Conservation (phyloP, 35 echinoderm and acorn worm species). For the Patiria miniata region DNA sequence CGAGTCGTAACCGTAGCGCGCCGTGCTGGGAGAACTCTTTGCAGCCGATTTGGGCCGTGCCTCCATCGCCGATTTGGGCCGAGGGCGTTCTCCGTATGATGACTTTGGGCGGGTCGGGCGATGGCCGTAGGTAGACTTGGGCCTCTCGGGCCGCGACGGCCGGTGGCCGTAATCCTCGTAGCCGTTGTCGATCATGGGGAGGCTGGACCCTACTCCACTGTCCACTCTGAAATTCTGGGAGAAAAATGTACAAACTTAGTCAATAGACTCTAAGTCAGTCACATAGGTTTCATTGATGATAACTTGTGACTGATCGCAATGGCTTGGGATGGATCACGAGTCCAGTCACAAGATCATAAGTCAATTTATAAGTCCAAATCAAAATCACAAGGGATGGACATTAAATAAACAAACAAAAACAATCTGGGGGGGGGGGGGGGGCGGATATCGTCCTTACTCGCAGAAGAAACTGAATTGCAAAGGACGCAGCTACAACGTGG, state of each 20-base stretch:
- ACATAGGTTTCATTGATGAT: too few relatives aligned
- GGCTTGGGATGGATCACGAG: too few relatives aligned
- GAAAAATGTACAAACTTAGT: background rate
- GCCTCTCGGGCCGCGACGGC: slow-evolving; percentile 73
- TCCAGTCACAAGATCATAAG: too few relatives aligned
- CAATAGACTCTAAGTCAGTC: too few relatives aligned
- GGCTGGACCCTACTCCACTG: slow-evolving; percentile 67
- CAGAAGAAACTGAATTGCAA: too few relatives aligned
- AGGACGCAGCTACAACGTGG: too few relatives aligned
- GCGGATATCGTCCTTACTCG: too few relatives aligned
- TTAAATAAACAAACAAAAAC: too few relatives aligned
- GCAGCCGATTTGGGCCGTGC: slow-evolving; percentile 54
- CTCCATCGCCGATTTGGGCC: slow-evolving; percentile 76
- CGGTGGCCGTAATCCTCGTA: background rate
- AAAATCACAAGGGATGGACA: too few relatives aligned
- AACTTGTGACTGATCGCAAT: too few relatives aligned
- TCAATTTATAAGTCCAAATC: too few relatives aligned
- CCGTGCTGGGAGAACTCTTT: slow-evolving; percentile 64
- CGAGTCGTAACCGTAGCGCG: slow-evolving; percentile 75
- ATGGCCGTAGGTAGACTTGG: slow-evolving; percentile 83
- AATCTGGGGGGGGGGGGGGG: too few relatives aligned
- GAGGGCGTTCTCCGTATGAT: slow-evolving; percentile 9
- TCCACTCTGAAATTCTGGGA: slow-evolving; percentile 52
- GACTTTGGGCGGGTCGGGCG: slow-evolving; percentile 50
- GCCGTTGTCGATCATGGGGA: slow-evolving; percentile 57